Evolutionary conservation across 2,113 vertebrate genomes (phyloP).

Genomic region (Chloropsis hardwickii): DNA sequence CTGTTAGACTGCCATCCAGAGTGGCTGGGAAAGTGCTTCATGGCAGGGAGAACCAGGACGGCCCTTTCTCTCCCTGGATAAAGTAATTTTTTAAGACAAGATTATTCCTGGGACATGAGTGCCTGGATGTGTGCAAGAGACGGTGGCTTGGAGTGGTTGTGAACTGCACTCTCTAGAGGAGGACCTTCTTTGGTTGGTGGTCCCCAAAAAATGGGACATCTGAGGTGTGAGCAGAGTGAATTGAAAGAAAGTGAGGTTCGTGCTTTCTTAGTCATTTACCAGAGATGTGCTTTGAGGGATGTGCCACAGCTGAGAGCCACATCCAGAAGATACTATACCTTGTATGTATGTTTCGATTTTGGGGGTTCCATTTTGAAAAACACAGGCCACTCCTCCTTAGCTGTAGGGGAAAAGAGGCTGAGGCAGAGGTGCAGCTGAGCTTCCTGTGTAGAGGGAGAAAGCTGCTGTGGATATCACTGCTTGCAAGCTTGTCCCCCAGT

Average conservation of each 20-base stretch:
- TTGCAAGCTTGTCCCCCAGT: background rate
- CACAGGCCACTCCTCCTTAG: background rate
- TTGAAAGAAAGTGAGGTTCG: background rate
- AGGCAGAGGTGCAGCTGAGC: background rate
- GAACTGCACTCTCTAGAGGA: fast-evolving
- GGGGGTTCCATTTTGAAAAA: background rate
- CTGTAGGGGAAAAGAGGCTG: background rate
- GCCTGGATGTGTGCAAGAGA: background rate
- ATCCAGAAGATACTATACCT: background rate
- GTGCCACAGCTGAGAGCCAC: background rate
- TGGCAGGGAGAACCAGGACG: fast-evolving
- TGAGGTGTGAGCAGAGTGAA: background rate
- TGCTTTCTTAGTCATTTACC: background rate
- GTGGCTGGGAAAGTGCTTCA: fast-evolving
- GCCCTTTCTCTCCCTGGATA: background rate
- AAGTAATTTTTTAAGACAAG: fast-evolving
- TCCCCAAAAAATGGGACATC: background rate
- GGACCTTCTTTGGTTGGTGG: background rate
- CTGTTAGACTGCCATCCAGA: background rate
- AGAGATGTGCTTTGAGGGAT: background rate
- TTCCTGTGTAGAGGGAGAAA: background rate
- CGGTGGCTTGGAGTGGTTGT: background rate
- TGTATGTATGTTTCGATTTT: background rate
- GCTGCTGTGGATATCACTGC: background rate
- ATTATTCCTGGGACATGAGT: fast-evolving